phyloP scores from a whole-genome alignment of 2,797 vertebrate genomes.

The Enteromius afrohamiltoni region DNA sequence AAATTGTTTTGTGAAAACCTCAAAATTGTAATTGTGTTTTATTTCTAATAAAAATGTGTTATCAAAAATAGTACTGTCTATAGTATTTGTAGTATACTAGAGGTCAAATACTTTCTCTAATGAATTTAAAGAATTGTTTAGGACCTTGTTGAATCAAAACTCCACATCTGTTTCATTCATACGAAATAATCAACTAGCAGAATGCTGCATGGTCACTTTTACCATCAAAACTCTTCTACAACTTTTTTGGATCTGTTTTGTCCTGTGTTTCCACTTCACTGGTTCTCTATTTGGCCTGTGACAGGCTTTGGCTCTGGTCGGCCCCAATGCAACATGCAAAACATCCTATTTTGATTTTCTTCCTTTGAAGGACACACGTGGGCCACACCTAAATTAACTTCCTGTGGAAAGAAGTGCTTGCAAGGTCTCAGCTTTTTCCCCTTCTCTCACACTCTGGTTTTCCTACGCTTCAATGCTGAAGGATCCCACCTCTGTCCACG shows the following conservation, averaged over 20 bases:
- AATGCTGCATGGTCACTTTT: neutral
- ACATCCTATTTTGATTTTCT: constrained; percentile 37
- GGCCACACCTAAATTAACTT: constrained; percentile 31
- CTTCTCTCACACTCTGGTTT: constrained; percentile 32
- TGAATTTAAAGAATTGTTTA: neutral
- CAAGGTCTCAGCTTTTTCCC: constrained; percentile 16
- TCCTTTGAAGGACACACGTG: constrained; percentile 28
- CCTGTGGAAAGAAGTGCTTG: constrained; percentile 34
- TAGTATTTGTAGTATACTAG: neutral
- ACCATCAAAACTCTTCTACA: neutral
- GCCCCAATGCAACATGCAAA: constrained; percentile 37
- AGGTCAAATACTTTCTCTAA: neutral
- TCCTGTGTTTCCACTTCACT: constrained; percentile 19
- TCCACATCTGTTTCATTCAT: neutral
- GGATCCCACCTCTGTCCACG: constrained; percentile 43
- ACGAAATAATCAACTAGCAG: neutral
- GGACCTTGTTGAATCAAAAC: neutral
- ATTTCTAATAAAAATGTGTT: no score
- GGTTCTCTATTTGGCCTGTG: constrained; percentile 24
- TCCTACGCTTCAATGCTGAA: constrained; percentile 16
- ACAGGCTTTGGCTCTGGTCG: constrained; percentile 20
- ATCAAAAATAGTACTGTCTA: neutral
- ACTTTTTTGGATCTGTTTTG: constrained; percentile 1
- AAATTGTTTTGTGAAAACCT: neutral
- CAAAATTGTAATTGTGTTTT: no score